Base-by-base conservation (phyloP, 2,797 vertebrate species). In the Staurois parvus region DNA sequence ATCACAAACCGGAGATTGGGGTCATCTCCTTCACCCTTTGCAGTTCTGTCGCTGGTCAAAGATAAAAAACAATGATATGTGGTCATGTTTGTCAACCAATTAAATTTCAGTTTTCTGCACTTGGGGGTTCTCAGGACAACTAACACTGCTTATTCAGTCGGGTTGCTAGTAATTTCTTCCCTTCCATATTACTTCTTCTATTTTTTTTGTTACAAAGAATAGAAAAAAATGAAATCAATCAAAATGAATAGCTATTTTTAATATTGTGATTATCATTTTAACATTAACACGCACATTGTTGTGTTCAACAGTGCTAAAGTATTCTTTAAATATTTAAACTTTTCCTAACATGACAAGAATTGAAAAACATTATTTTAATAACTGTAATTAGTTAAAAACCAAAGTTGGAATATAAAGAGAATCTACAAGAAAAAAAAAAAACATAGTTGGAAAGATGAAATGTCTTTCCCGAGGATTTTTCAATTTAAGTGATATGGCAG, bases 401-500 rank as follows among this genome's bases (percentile, higher is more conserved):
- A 40, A 69, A 30, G 30, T 37, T 72, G 26, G 2, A 52, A 11
- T 70, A 80, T 26, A 32, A 81, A 81, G 45, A 37, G 52, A 56
- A 70, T 72, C 48, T 72, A 52, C 26, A 68, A 10, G 11, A 73
- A 70, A 29, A 56, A 52, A 52, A 70, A 24, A 45, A 37, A 37
- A 37, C 37, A 59, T 72, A 15, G 67, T 72, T 37, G 45, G 7
- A 72, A 81, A 72, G 70, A 68, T 59, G 45, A 72, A 68, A 59
- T 59, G 48, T 72, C 30, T 59, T 72, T 34, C 67, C 69, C 13
- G 45, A 72, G 79, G 29, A 70, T 70, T 80, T 80, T 80, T 80
- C 78, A 80, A 70, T 80, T 70, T 79, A 79, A 69, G 28, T 79
- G 64, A 70, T 70, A 80, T 70, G 40, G 69, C 79, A 81, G 68